Conservation (phyloP, 2,888 invertebrate species). For the Anodontia alba region DNA sequence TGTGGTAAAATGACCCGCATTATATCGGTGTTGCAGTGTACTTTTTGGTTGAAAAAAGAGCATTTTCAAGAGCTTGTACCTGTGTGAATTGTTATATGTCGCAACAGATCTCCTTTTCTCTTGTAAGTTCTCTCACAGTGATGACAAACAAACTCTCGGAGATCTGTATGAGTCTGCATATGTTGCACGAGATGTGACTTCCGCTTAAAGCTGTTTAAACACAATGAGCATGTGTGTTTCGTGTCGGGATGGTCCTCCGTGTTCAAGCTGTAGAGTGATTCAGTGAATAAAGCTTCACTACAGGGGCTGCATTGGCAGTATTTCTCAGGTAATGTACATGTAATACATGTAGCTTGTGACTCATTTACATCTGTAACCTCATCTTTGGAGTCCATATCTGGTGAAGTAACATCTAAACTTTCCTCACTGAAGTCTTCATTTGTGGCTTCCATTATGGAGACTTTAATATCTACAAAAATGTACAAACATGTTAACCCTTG, state of each 20-base stretch:
- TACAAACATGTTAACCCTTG: no score
- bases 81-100: not conserved
- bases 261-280: not conserved
- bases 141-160: not conserved
- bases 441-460: no score
- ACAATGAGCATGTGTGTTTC: not conserved
- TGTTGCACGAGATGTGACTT: not conserved
- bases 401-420: no score
- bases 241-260: not conserved
- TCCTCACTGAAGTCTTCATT: no score
- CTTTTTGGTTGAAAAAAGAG: no score
- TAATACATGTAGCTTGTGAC: no score
- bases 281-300: not conserved
- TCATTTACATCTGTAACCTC: no score
- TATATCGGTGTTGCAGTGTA: no score
- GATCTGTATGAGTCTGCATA: not conserved
- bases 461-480: no score
- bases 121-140: not conserved
- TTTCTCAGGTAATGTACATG: not conserved
- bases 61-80: not conserved
- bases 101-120: not conserved
- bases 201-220: not conserved
- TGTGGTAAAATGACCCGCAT: no score
- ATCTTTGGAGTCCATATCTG: no score
- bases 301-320: not conserved